phyloP scores from a whole-genome alignment of 23 tunicate genomes.

The Trididemnum miniatum region DNA sequence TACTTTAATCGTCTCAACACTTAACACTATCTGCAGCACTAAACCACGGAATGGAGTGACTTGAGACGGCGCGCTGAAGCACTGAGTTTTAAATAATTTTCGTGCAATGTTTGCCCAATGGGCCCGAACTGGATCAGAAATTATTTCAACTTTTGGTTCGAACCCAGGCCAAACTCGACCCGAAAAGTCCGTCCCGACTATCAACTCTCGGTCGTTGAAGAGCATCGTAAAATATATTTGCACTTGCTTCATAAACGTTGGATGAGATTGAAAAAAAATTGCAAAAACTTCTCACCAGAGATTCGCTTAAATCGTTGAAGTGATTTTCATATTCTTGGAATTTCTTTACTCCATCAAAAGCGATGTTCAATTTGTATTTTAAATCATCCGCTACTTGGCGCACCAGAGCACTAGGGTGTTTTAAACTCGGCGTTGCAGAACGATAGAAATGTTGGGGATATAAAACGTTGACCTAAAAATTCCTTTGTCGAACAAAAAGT shows the following conservation, averaged over 20 bases:
- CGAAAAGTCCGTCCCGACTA: too few species aligned
- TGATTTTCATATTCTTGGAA: not conserved
- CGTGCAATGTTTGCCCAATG: too few species aligned
- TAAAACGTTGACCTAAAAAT: conserved; percentile 21
- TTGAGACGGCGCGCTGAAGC: too few species aligned
- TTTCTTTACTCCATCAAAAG: not conserved
- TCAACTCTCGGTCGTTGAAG: too few species aligned
- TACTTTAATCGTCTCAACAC: too few species aligned
- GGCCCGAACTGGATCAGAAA: too few species aligned
- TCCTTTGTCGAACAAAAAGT: not conserved
- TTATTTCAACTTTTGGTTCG: too few species aligned
- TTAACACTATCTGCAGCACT: too few species aligned
- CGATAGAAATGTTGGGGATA: conserved; percentile 30
- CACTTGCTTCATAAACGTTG: conserved; percentile 61
- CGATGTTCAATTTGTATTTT: not conserved
- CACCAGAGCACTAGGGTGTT: conserved; percentile 11
- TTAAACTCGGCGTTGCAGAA: conserved; percentile 1
- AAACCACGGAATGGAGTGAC: too few species aligned
- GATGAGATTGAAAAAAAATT: conserved; percentile 21
- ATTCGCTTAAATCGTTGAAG: not conserved
- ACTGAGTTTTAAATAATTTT: too few species aligned
- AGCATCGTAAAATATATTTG: too few species aligned
- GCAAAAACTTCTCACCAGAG: conserved; percentile 1
- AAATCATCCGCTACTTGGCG: conserved; percentile 30
- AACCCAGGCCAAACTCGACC: too few species aligned